These are phyloP conservation scores for Blennius ocellaris DNA, from an alignment of 2,113 vertebrate genomes.

Conservation along the genomic window DNA sequence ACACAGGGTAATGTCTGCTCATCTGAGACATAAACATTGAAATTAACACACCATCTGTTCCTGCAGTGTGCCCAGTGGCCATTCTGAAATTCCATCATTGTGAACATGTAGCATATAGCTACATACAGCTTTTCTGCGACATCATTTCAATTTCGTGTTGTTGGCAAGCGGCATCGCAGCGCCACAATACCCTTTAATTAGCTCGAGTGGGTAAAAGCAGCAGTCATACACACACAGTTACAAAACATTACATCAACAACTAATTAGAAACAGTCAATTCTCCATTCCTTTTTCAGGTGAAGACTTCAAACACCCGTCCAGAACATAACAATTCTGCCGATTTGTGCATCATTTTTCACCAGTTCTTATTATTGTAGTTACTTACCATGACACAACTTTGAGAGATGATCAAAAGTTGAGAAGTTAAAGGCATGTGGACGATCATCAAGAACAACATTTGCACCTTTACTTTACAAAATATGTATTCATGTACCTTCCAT, in stretches of 20 bases:
- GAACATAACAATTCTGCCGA: too few species aligned
- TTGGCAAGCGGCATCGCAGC: conserved; percentile 2
- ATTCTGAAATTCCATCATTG: conserved; percentile 49
- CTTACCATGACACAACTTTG: too few species aligned
- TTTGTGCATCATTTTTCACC: too few species aligned
- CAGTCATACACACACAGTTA: neutral
- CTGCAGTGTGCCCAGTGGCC: conserved; percentile 57
- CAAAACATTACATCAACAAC: neutral
- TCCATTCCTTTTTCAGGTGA: neutral
- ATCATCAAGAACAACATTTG: too few species aligned
- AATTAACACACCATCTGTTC: conserved; percentile 75
- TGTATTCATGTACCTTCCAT: too few species aligned
- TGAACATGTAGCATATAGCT: conserved; percentile 16
- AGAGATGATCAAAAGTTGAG: too few species aligned
- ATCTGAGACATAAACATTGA: conserved; percentile 64
- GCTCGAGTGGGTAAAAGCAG: neutral
- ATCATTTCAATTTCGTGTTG: conserved; percentile 14
- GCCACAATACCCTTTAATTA: neutral
- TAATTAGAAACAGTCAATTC: too few species aligned
- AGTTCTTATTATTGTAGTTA: too few species aligned
- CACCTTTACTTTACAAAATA: too few species aligned
- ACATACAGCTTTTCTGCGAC: conserved; percentile 15
- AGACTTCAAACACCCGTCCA: neutral
- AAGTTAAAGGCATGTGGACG: too few species aligned
- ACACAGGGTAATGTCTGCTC: conserved; percentile 63